Base-by-base conservation (phyloP, 2,113 vertebrate genomes). In the Apistogramma diplotaenia region DNA sequence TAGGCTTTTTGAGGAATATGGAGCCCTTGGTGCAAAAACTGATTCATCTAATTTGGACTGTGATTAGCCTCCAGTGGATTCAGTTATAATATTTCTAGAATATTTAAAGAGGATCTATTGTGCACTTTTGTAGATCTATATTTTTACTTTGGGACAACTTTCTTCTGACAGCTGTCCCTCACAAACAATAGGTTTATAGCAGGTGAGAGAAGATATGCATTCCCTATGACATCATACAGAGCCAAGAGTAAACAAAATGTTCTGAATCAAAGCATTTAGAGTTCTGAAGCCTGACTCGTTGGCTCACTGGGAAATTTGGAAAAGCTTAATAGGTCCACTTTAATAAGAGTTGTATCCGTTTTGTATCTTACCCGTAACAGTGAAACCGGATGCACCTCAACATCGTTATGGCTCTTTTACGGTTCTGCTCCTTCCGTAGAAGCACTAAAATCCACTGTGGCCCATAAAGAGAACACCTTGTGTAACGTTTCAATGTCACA, bases 401-500 rank as follows among this genome's bases (percentile, higher is more conserved):
- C 57, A 62, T 85, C 60, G 62, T 29, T 33, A 65, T 18, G 19
- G 13, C 4, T 73, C 73, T 57, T 85, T 67, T 57, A 81, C 19
- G 12, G 29, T 54, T 40, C 23, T 62, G 49, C 83, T 61, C 27
- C 60, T 25, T 60, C 46, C 31, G 53, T 43, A 46, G n/a, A 37
- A 31, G 33, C 67, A 35, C 7, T 40, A 67, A 57, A 71, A 77
- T 29, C 49, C 3, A 15, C 72, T 23, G 4, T 5, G 13, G 43
- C 61, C 21, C 70, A 49, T 85, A 33, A 83, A 54, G 78, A 54
- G 57, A 65, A 55, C 62, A 56, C 35, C 77, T 74, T 78, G 77
- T 60, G 19, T n/a, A 88, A 78, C 23, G 79, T 58, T 85, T 93
- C 90, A 94, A 94, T 92, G 93, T 79, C 92, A 90, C n/a, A 7